Percentiles rank a stretch among this genome's conserved stretches.
Evolutionary conservation across 2,113 vertebrate species (phyloP).

Genomic region (Syrmaticus mikado): DNA sequence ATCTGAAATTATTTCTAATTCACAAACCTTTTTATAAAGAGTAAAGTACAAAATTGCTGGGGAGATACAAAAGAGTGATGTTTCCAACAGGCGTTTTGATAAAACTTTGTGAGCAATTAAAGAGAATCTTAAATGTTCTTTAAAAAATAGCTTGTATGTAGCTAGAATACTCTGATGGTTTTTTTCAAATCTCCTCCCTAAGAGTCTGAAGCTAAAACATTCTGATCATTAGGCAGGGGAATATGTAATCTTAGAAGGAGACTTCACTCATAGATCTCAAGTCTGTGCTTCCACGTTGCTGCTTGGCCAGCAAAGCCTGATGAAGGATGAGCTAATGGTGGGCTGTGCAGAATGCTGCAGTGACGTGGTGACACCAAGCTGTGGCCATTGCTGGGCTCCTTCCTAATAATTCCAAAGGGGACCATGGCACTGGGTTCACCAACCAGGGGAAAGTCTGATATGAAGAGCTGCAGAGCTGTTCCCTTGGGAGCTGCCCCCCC

Average conservation of each 20-base stretch:
- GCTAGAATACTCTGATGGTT: background rate
- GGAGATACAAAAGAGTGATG: background rate
- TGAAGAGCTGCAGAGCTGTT: too few relatives aligned
- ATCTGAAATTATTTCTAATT: background rate
- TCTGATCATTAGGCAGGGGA: background rate
- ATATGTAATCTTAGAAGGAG: fast-evolving
- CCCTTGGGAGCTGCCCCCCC: background rate
- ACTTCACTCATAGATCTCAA: background rate
- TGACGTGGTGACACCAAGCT: too few relatives aligned
- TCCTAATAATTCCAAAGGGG: too few relatives aligned
- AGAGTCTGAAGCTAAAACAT: background rate
- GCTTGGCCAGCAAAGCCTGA: background rate
- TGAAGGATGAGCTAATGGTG: background rate
- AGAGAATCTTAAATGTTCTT: background rate
- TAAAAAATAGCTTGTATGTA: background rate
- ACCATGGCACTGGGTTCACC: too few relatives aligned
- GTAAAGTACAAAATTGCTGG: background rate
- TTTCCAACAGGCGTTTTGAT: background rate
- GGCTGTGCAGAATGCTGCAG: too few relatives aligned
- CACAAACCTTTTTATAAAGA: background rate
- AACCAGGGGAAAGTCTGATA: too few relatives aligned
- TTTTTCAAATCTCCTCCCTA: background rate
- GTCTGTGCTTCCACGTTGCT: fast-evolving
- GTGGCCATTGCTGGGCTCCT: too few relatives aligned
- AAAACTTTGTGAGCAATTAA: background rate